Evolutionary conservation across 2,797 vertebrate genomes (phyloP), one percentile per base, ranked within the genome.

Genomic region (Clamator glandarius): DNA sequence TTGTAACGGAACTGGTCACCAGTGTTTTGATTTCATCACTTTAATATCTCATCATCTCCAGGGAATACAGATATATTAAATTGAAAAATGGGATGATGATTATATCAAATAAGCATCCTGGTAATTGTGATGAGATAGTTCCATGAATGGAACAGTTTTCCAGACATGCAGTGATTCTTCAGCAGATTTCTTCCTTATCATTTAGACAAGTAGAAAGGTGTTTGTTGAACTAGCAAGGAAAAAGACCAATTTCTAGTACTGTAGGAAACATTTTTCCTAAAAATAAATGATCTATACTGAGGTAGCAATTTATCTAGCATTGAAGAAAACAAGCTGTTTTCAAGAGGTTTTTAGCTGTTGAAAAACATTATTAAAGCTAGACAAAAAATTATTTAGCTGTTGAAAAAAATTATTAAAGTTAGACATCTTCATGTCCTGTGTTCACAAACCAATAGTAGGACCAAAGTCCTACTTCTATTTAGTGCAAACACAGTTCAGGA

Each of bases 61-160:
- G 36, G 48, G 41, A 55, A 89, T 89, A 78, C 35, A 84, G 63
- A 46, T 55, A 13, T 89, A 81, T 85, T 95, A 83, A 87, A 80
- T 2, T 83, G 67, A 87, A 66, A 91, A 90, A 78, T 62, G 15
- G 48, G 25, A 77, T 77, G 39, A 85, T 78, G 57, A 57, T 95
- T 91, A 90, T 92, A 88, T 90, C 50, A 55, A 94, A 93, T 89
- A 92, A 95, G n/a, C 50, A 61, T 19, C 58, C 21, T 64, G 26
- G n/a, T 94, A 91, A 84, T 93, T 88, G 51, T 78, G 55, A 57
- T 77, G 51, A 80, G 73, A 61, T 64, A 48, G 31, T 84, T 84
- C 67, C 76, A 44, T 87, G 74, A 91, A 59, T 57, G 10, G 35
- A 86, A 52, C 0, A 0, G 44, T 84, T 91, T 92, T 75, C 31